phyloP scores from a whole-genome alignment of 1,140 invertebrate species.

The Caenorhabditis briggsae region DNA sequence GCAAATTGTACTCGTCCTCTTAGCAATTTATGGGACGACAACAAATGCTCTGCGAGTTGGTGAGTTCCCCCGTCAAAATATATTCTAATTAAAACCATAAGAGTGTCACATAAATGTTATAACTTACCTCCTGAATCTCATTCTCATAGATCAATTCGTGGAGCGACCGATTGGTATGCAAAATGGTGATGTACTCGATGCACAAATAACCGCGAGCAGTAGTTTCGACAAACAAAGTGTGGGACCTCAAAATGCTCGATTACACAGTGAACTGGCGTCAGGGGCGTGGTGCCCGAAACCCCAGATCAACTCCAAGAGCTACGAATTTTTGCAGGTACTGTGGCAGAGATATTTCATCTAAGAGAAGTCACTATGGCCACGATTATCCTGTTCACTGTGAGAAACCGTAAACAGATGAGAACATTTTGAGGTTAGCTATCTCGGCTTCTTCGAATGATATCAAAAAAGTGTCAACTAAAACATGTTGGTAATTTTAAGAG shows the following conservation, averaged over 20 bases:
- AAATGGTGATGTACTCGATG: slow-evolving; percentile 76
- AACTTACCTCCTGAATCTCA: slow-evolving; percentile 5
- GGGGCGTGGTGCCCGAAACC: slow-evolving; percentile 94
- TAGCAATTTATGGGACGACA: slow-evolving; percentile 51
- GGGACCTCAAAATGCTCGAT: slow-evolving; percentile 78
- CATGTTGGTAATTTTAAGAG: no score
- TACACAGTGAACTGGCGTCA: slow-evolving; percentile 88
- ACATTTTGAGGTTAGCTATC: no score
- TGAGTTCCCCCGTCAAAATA: not conserved
- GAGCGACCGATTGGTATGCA: slow-evolving; percentile 81
- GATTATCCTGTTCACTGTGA: no score
- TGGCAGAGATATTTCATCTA: no score
- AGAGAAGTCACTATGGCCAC: no score
- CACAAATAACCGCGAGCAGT: slow-evolving; percentile 77
- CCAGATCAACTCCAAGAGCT: slow-evolving; percentile 84
- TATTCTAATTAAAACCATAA: slow-evolving; percentile 11
- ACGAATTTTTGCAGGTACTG: slow-evolving; percentile 90
- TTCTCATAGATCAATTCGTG: slow-evolving; percentile 59
- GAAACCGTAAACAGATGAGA: no score
- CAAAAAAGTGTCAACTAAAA: not conserved
- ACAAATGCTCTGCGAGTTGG: slow-evolving; percentile 45
- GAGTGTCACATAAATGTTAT: not conserved
- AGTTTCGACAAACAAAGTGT: slow-evolving; percentile 78
- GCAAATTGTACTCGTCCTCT: slow-evolving; percentile 45
- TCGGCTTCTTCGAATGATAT: not conserved